Conservation (phyloP, 1,140 invertebrate genomes). For the Diachasma alloeum region DNA sequence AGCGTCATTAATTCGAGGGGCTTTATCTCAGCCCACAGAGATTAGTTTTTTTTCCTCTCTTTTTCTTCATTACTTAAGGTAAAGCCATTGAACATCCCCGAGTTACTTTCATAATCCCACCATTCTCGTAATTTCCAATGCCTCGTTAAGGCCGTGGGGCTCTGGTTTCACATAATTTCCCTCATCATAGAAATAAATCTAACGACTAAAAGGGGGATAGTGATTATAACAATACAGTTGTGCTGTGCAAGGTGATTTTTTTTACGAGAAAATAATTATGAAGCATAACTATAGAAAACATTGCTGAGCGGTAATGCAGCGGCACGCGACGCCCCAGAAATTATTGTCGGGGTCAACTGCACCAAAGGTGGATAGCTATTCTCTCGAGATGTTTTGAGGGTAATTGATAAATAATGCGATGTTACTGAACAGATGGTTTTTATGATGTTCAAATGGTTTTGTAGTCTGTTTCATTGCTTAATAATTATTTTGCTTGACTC, state of each 20-base stretch:
- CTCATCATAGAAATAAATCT: neutral
- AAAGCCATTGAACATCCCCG: neutral
- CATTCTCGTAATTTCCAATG: conserved; percentile 2
- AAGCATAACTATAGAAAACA: neutral
- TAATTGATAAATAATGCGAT: neutral
- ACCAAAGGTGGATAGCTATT: neutral
- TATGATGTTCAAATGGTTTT: too few relatives aligned
- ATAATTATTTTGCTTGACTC: too few relatives aligned
- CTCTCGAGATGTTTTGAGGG: neutral
- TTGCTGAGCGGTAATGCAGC: neutral
- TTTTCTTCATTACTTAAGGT: neutral
- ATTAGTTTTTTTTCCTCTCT: neutral
- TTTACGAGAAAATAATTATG: neutral
- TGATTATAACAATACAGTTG: neutral
- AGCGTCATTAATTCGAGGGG: neutral
- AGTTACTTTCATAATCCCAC: neutral
- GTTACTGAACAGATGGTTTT: too few relatives aligned
- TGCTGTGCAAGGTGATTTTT: neutral
- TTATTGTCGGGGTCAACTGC: neutral
- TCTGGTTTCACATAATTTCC: neutral
- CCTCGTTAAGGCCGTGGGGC: neutral
- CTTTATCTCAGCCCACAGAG: neutral
- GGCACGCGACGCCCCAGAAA: conserved; percentile 10
- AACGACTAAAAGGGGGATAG: neutral
- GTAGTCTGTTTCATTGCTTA: too few relatives aligned